These are phyloP conservation scores for Meloidogyne floridensis DNA, from an alignment of 1,140 invertebrate genomes.

Conservation along the genomic window DNA sequence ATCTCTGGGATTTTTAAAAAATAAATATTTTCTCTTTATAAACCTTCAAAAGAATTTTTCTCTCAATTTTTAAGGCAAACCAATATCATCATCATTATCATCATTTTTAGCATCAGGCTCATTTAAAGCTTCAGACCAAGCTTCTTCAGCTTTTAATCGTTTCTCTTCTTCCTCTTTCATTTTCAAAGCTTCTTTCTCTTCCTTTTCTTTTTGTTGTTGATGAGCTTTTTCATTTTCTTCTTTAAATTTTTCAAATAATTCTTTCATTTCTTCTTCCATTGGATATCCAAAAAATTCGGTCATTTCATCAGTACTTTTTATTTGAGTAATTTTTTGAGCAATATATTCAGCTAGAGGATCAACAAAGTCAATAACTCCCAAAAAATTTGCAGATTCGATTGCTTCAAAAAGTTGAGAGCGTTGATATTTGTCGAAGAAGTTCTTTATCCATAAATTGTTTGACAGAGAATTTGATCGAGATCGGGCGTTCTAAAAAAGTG, in stretches of 20 bases:
- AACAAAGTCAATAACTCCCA: background rate
- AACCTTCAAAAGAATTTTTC: background rate
- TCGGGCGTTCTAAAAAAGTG: too few species aligned
- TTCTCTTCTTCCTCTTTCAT: conserved; percentile 2
- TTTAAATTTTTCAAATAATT: background rate
- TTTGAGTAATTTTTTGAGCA: background rate
- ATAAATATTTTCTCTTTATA: background rate
- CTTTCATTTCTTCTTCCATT: background rate
- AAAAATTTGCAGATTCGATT: conserved; percentile 7
- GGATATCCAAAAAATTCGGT: background rate
- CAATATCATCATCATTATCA: background rate
- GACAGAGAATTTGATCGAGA: too few species aligned
- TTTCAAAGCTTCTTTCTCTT: background rate
- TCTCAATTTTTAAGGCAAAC: background rate
- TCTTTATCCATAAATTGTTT: background rate
- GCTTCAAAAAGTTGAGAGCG: conserved; percentile 1
- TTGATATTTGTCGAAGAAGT: background rate
- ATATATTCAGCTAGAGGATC: background rate
- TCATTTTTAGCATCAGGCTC: background rate
- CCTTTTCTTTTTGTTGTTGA: background rate
- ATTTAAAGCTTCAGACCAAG: background rate
- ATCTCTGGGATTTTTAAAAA: background rate
- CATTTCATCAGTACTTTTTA: background rate
- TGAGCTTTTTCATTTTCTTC: background rate
- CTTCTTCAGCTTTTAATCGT: background rate